Percentiles rank a stretch among this genome's conserved stretches.
phyloP scores from a whole-genome alignment of 2,888 invertebrate genomes.

The Sturmia bella region DNA sequence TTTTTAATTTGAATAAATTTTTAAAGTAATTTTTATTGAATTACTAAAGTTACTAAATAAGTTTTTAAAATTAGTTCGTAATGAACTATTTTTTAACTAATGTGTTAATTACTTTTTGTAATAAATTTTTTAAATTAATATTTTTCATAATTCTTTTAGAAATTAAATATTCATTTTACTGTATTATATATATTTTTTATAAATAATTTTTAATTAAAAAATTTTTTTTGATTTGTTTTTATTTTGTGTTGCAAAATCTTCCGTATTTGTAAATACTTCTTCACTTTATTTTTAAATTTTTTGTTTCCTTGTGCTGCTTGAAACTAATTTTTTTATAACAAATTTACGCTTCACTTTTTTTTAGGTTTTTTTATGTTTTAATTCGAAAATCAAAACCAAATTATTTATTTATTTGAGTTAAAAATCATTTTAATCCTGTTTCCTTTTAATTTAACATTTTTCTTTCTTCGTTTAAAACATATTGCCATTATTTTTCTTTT shows the following conservation, averaged over 20 bases:
- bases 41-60: too few species aligned
- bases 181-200: too few species aligned
- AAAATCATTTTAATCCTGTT: background rate
- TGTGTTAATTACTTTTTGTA: too few species aligned
- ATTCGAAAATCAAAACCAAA: constrained; percentile 1
- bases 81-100: too few species aligned
- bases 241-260: constrained; percentile 26
- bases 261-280: constrained; percentile 12
- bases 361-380: constrained; percentile 30
- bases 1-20: too few species aligned
- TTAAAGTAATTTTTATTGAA: too few species aligned
- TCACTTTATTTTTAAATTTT: constrained; percentile 15
- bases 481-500: too few species aligned
- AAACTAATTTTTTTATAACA: constrained; percentile 25
- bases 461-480: constrained; percentile 3
- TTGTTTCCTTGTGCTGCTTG: constrained; percentile 56
- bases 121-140: too few species aligned
- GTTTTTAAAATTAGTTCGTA: too few species aligned
- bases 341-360: constrained; percentile 46
- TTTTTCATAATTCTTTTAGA: too few species aligned
- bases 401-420: background rate
- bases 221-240: background rate
- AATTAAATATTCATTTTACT: too few species aligned
- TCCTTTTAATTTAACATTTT: constrained; percentile 18
- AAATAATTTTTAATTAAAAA: too few species aligned